Conservation (phyloP, 2,113 vertebrate genomes). For the Vulpes vulpes region DNA sequence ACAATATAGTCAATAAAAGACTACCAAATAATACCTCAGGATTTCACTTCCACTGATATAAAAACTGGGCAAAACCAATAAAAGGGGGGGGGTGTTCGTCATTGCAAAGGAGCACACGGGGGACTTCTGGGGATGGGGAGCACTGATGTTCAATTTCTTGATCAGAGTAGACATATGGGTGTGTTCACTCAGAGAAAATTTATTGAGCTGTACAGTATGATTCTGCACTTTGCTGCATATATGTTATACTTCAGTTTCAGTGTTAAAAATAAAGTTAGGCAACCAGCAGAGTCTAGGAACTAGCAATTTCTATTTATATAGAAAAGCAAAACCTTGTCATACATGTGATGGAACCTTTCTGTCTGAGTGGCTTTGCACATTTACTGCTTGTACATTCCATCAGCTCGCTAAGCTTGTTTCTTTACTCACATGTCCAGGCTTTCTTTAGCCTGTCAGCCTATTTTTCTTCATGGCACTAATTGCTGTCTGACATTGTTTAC, state of each 20-base stretch:
- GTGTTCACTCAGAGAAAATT: not conserved
- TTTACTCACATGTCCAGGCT: not conserved
- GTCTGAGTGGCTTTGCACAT: not conserved
- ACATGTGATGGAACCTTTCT: rapidly evolving
- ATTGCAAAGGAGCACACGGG: not conserved
- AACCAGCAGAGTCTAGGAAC: not conserved
- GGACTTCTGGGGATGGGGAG: not conserved
- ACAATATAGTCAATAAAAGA: not conserved
- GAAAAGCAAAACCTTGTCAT: not conserved
- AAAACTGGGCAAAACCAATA: not conserved
- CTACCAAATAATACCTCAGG: not conserved
- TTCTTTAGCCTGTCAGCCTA: not conserved
- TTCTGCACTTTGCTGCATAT: not conserved
- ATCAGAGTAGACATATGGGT: not conserved
- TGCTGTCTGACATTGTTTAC: not conserved
- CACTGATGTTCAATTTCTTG: not conserved
- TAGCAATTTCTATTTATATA: not conserved
- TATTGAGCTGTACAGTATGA: not conserved
- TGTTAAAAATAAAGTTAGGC: conserved; percentile 3
- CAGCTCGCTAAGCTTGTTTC: not conserved
- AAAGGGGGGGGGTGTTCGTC: not conserved
- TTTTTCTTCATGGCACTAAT: not conserved
- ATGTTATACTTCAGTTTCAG: not conserved
- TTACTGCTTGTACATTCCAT: not conserved
- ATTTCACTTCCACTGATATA: not conserved